Evolutionary conservation across 1,140 invertebrate genomes (phyloP).

Genomic region (Eriosoma lanigerum): DNA sequence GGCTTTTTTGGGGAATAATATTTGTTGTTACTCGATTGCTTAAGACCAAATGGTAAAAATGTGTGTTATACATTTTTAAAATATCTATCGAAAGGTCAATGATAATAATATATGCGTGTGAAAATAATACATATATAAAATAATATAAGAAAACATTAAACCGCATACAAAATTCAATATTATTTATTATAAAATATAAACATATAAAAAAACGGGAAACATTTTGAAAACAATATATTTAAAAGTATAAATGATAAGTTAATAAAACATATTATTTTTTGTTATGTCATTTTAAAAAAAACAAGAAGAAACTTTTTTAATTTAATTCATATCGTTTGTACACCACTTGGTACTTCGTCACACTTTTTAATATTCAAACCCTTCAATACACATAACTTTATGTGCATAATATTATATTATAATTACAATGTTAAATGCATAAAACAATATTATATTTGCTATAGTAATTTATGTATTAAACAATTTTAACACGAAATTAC

Average conservation of each 20-base stretch:
- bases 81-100: neutral
- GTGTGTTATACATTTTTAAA: neutral
- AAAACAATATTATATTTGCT: too few relatives aligned
- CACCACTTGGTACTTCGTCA: constrained; percentile 13
- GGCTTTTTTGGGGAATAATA: too few relatives aligned
- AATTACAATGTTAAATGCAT: too few relatives aligned
- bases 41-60: neutral
- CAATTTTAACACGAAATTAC: too few relatives aligned
- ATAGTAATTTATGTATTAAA: too few relatives aligned
- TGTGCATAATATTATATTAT: neutral
- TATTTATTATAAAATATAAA: neutral
- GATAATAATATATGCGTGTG: neutral
- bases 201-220: neutral
- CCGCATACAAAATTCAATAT: neutral
- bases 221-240: neutral
- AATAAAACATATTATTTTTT: neutral
- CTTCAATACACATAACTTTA: neutral
- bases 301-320: neutral
- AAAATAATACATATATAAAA: neutral
- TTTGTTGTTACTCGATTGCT: neutral
- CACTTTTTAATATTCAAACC: constrained; percentile 40
- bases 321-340: neutral
- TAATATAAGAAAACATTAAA: neutral
- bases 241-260: neutral
- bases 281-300: neutral